Evolutionary conservation across 2,888 invertebrate species (phyloP).

Genomic region (Monopis laevigella): DNA sequence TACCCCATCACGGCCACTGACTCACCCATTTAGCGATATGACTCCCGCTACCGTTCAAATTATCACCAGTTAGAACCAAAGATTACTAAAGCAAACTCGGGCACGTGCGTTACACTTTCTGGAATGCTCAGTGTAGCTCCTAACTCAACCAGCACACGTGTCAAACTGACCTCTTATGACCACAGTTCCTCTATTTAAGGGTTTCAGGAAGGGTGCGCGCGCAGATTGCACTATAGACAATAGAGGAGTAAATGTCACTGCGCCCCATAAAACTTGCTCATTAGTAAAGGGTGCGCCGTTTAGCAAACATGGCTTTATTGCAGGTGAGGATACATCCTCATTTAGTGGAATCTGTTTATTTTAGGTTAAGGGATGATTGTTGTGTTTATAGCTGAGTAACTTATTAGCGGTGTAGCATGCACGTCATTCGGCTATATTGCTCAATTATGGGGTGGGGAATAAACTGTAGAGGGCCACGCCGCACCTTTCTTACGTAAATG

Average conservation of each 20-base stretch:
- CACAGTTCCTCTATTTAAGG: background rate
- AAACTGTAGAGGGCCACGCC: too few relatives aligned
- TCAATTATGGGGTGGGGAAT: slow-evolving; percentile 5
- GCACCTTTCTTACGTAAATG: too few relatives aligned
- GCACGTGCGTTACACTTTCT: background rate
- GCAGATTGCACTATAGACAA: slow-evolving; percentile 5
- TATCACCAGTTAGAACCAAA: background rate
- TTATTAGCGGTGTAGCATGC: slow-evolving; percentile 1
- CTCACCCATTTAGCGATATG: background rate
- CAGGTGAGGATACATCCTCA: slow-evolving; percentile 34
- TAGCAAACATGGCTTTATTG: slow-evolving; percentile 53
- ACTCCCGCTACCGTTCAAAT: background rate
- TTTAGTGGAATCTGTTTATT: slow-evolving; percentile 58
- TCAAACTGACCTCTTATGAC: background rate
- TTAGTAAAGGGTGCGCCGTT: slow-evolving; percentile 19
- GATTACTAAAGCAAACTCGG: background rate
- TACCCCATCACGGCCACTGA: slow-evolving; percentile 1
- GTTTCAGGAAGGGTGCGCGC: slow-evolving; percentile 6
- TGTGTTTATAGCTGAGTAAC: slow-evolving; percentile 2
- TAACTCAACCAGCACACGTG: background rate
- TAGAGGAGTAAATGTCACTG: background rate
- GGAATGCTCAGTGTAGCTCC: background rate
- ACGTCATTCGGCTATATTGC: slow-evolving; percentile 5
- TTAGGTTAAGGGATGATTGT: slow-evolving; percentile 43
- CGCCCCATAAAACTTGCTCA: background rate